Evolutionary conservation across 2,888 invertebrate genomes (phyloP).

Genomic region (Nymphalis urticae): DNA sequence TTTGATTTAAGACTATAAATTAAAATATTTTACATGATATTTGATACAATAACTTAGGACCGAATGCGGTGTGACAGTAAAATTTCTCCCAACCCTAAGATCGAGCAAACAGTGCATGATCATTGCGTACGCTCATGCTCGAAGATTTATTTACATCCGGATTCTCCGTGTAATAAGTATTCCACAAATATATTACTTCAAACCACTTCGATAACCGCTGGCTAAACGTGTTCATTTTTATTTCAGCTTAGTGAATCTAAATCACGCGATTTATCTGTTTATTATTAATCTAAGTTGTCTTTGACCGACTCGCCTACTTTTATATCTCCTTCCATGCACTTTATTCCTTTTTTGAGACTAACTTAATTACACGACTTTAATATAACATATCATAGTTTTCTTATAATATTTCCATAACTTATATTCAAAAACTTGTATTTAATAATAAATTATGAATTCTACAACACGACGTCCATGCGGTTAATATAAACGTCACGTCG

Average conservation of each 20-base stretch:
- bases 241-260: slow-evolving; percentile 29
- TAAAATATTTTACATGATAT: too few species aligned
- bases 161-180: slow-evolving; percentile 57
- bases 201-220: slow-evolving; percentile 31
- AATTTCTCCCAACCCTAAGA: slow-evolving; percentile 1
- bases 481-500: not conserved
- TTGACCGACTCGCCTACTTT: slow-evolving; percentile 20
- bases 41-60: too few species aligned
- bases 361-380: too few species aligned
- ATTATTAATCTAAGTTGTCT: slow-evolving; percentile 12
- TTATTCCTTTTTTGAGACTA: too few species aligned
- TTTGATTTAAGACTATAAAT: too few species aligned
- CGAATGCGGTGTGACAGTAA: too few species aligned
- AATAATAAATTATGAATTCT: too few species aligned
- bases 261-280: slow-evolving; percentile 19
- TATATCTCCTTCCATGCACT: too few species aligned
- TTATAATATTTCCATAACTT: too few species aligned
- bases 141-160: slow-evolving; percentile 75
- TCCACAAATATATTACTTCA: slow-evolving; percentile 39
- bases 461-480: not conserved
- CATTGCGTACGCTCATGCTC: slow-evolving; percentile 59
- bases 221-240: slow-evolving; percentile 35
- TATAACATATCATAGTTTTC: too few species aligned
- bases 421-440: too few species aligned
- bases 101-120: slow-evolving; percentile 46